Conservation (phyloP, 2,113 vertebrate species). For the Catagonus wagneri region DNA sequence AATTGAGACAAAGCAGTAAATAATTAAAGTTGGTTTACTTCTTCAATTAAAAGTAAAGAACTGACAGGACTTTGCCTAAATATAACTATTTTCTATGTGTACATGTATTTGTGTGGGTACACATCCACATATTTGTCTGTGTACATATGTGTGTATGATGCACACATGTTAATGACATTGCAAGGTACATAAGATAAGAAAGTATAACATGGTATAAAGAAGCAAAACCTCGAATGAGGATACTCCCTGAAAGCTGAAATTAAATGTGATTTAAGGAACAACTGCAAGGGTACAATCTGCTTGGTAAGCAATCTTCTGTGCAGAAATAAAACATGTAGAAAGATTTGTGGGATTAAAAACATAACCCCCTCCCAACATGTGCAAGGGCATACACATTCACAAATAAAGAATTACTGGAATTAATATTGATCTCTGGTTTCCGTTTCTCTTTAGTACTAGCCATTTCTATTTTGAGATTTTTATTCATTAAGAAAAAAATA, state of each 20-base stretch:
- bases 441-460: conserved; percentile 17
- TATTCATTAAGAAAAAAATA: neutral
- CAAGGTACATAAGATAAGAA: conserved; percentile 63
- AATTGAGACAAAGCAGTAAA: conserved; percentile 52
- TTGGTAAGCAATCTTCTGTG: neutral
- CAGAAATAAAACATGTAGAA: neutral
- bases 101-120: neutral
- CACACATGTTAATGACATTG: neutral
- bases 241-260: conserved; percentile 29
- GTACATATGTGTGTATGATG: neutral
- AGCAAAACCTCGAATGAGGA: conserved; percentile 57
- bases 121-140: neutral
- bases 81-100: neutral
- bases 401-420: neutral
- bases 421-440: neutral
- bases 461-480: neutral
- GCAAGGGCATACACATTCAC: neutral
- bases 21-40: conserved; percentile 61
- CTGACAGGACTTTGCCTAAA: neutral
- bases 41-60: conserved; percentile 46
- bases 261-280: conserved; percentile 38
- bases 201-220: conserved; percentile 56
- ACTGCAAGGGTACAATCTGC: neutral
- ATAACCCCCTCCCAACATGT: neutral
- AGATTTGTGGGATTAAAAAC: neutral